phyloP scores from a whole-genome alignment of 2,888 invertebrate species.

The Apodemia zela region DNA sequence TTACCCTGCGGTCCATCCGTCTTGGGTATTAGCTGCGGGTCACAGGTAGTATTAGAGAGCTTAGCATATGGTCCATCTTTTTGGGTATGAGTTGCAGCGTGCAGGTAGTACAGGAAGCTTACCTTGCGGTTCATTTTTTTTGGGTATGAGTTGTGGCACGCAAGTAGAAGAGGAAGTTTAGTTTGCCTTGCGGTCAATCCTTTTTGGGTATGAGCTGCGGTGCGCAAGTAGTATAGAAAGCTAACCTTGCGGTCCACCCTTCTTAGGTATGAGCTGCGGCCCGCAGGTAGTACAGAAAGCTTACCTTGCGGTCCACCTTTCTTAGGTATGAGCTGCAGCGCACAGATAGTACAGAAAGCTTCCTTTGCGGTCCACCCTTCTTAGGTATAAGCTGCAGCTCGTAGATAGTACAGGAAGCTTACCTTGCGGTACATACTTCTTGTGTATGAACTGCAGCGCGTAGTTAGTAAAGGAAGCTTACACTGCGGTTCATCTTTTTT shows the following conservation, averaged over 20 bases:
- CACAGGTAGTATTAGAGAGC: slow-evolving; percentile 42
- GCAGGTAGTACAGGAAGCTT: too few relatives aligned
- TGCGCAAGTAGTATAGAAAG: slow-evolving; percentile 48
- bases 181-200: too few relatives aligned
- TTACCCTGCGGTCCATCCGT: too few relatives aligned
- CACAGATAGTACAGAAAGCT: slow-evolving; percentile 41
- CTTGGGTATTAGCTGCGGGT: slow-evolving; percentile 52
- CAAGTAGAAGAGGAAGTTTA: too few relatives aligned
- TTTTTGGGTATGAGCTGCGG: slow-evolving; percentile 53
- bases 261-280: slow-evolving; percentile 53
- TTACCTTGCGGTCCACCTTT: too few relatives aligned
- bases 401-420: slow-evolving; percentile 43
- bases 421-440: too few relatives aligned
- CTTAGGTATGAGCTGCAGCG: slow-evolving; percentile 60
- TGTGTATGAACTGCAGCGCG: slow-evolving; percentile 65
- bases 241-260: too few relatives aligned
- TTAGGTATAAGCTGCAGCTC: slow-evolving; percentile 61
- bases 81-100: too few relatives aligned
- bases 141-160: slow-evolving; percentile 89
- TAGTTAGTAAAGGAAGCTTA: slow-evolving; percentile 34
- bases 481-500: too few relatives aligned
- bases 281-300: slow-evolving; percentile 52
- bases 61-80: too few relatives aligned
- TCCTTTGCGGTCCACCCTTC: too few relatives aligned
- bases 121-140: slow-evolving; percentile 83